Percentiles rank a stretch among this genome's conserved stretches.
Evolutionary conservation across 2,113 vertebrate species (phyloP).

Genomic region (Halichoeres trimaculatus): DNA sequence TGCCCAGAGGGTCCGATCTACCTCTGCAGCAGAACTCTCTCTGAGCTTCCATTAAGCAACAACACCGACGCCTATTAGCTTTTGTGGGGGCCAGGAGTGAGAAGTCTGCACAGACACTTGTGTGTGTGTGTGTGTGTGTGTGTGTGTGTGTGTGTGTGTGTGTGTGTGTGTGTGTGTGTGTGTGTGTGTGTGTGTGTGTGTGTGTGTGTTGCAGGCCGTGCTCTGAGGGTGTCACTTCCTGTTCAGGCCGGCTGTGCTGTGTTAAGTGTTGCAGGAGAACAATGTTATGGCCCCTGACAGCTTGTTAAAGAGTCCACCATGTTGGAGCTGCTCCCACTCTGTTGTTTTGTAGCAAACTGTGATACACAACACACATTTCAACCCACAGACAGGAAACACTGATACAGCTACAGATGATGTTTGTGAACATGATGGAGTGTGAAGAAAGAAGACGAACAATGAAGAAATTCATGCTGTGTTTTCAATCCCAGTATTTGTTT

Average conservation of each 20-base stretch:
- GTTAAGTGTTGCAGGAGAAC: conserved; percentile 67
- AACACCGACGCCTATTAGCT: conserved; percentile 77
- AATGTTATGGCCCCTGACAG: conserved; percentile 76
- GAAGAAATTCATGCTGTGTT: background rate
- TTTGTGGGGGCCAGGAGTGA: conserved; percentile 48
- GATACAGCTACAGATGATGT: background rate
- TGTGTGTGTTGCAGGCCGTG: conserved; percentile 33
- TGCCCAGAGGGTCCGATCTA: conserved; percentile 81
- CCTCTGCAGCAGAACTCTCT: conserved; percentile 76
- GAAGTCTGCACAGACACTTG: conserved; percentile 20
- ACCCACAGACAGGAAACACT: conserved; percentile 25
- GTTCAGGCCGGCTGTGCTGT: conserved; percentile 60
- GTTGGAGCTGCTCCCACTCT: conserved; percentile 56
- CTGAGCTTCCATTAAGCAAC: conserved; percentile 80
- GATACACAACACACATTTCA: conserved; percentile 35
- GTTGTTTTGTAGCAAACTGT: conserved; percentile 44
- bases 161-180: conserved; percentile 31
- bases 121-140: conserved; percentile 18
- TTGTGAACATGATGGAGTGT: background rate
- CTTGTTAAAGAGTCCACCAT: conserved; percentile 78
- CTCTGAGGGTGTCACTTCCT: conserved; percentile 66
- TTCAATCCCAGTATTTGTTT: background rate
- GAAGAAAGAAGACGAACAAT: background rate
- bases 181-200: background rate
- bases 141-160: conserved; percentile 14